Evolutionary conservation across 2,888 invertebrate species (phyloP).

Genomic region (Lycocerus yunnanus): DNA sequence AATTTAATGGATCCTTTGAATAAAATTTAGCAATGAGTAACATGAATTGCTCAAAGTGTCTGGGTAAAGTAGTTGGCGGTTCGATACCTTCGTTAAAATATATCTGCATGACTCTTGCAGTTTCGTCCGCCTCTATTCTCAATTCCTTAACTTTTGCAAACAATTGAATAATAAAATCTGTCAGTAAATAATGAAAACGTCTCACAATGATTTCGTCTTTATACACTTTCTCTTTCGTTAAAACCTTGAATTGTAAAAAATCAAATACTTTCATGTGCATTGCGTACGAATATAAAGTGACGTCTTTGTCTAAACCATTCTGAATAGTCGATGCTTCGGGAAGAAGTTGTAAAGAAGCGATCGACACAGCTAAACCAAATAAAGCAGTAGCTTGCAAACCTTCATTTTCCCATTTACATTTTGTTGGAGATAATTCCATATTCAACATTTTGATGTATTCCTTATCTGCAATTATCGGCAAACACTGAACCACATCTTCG

Average conservation of each 20-base stretch:
- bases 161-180: conserved; percentile 92
- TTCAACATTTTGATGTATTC: conserved; percentile 61
- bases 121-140: conserved; percentile 85
- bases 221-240: conserved; percentile 71
- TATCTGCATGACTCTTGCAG: conserved; percentile 76
- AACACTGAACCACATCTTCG: conserved; percentile 69
- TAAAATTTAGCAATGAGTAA: conserved; percentile 80
- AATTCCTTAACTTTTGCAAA: conserved; percentile 88
- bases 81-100: conserved; percentile 78
- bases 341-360: conserved; percentile 66
- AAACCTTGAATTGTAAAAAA: conserved; percentile 73
- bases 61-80: conserved; percentile 73
- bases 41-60: conserved; percentile 84
- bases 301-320: conserved; percentile 75
- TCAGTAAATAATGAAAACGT: conserved; percentile 81
- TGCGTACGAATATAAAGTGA: conserved; percentile 77
- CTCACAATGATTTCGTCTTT: conserved; percentile 82
- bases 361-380: conserved; percentile 72
- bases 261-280: conserved; percentile 80
- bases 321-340: conserved; percentile 61
- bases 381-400: conserved; percentile 66
- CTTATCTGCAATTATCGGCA: conserved; percentile 68
- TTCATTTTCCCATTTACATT: conserved; percentile 59
- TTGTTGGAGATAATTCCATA: conserved; percentile 58
- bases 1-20: conserved; percentile 69